These are phyloP conservation scores for Pelecanus crispus DNA, from an alignment of 2,113 vertebrate species.

Conservation along the genomic window DNA sequence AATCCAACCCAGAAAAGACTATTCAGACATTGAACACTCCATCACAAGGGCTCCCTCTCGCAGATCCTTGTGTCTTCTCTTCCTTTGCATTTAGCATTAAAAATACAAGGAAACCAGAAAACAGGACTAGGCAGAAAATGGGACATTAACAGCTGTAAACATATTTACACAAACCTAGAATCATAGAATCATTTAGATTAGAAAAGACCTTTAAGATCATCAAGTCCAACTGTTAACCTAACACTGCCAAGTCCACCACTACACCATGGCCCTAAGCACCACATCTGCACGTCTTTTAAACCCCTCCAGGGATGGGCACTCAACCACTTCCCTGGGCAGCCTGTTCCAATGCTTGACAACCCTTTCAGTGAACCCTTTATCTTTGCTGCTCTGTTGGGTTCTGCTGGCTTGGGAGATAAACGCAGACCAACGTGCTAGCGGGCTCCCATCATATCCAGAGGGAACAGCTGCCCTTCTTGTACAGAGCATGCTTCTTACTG, in stretches of 20 bases:
- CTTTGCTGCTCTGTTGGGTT: background rate
- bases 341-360: background rate
- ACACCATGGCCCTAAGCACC: too few relatives aligned
- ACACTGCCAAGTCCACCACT: background rate
- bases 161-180: background rate
- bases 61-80: background rate
- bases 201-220: background rate
- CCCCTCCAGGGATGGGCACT: background rate
- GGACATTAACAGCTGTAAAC: background rate
- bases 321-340: background rate
- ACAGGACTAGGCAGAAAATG: background rate
- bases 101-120: background rate
- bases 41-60: background rate
- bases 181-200: background rate
- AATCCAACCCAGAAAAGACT: background rate
- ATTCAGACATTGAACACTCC: background rate
- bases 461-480: background rate
- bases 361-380: background rate
- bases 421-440: background rate
- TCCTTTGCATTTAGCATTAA: background rate
- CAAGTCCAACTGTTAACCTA: fast-evolving
- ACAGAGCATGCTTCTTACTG: background rate
- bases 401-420: background rate
- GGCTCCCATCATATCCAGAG: background rate
- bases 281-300: background rate